Evolutionary conservation across 1,140 invertebrate species (phyloP).

Genomic region (Telenomus remus): DNA sequence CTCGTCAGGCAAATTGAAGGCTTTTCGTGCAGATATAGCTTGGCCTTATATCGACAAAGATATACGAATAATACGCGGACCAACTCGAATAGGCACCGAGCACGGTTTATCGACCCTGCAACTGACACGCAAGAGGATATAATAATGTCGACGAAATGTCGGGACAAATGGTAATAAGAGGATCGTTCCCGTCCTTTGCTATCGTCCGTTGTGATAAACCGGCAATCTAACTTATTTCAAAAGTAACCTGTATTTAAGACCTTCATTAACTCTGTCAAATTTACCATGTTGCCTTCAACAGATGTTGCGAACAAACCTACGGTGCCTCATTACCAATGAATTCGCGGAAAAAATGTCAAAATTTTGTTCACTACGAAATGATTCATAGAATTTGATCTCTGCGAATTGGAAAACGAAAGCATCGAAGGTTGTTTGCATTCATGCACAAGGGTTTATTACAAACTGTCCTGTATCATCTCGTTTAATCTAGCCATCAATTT

Average conservation of each 20-base stretch:
- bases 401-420: too few species aligned
- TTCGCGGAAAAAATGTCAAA: too few species aligned
- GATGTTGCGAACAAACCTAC: neutral
- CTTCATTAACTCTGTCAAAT: constrained; percentile 7
- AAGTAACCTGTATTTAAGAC: constrained; percentile 27
- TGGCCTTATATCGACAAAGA: constrained; percentile 48
- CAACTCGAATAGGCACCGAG: constrained; percentile 42
- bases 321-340: neutral
- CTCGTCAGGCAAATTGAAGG: constrained; percentile 50
- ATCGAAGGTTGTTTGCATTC: too few species aligned
- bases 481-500: constrained; percentile 9
- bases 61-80: constrained; percentile 51
- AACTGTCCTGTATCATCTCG: neutral
- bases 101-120: constrained; percentile 54
- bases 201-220: constrained; percentile 17
- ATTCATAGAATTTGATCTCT: too few species aligned
- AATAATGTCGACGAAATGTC: constrained; percentile 51
- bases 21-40: constrained; percentile 46
- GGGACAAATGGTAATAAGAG: constrained; percentile 44
- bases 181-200: constrained; percentile 38
- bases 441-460: too few species aligned
- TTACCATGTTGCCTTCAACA: neutral
- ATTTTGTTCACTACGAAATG: too few species aligned
- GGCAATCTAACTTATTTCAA: constrained; percentile 38
- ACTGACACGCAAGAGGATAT: constrained; percentile 58